Conservation (phyloP, 2,888 invertebrate genomes). For the Mesorhabditis spiculigera region DNA sequence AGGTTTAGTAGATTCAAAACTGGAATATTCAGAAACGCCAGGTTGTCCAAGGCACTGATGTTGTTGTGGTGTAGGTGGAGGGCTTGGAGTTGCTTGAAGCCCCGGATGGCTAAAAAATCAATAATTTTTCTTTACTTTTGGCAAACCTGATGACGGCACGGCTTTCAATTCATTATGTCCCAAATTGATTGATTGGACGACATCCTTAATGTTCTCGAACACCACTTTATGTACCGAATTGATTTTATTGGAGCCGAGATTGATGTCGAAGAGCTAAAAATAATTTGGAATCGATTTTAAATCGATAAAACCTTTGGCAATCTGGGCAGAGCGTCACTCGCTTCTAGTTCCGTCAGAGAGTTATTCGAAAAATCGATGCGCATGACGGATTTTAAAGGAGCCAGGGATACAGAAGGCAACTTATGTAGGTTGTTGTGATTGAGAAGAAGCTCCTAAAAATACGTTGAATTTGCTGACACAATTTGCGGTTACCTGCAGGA, state of each 20-base stretch:
- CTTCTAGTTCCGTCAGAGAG: conserved; percentile 44
- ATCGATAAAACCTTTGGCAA: conserved; percentile 45
- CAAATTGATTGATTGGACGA: conserved; percentile 55
- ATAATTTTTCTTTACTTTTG: conserved; percentile 6
- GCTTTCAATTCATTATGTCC: conserved; percentile 50
- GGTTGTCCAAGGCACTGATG: conserved; percentile 45
- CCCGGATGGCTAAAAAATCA: conserved; percentile 47
- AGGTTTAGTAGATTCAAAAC: conserved; percentile 48
- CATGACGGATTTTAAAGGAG: conserved; percentile 14
- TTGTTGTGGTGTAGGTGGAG: conserved; percentile 55
- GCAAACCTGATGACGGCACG: conserved; percentile 52
- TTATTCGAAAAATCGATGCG: conserved; percentile 56
- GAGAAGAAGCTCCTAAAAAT: conserved; percentile 34
- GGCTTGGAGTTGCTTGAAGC: conserved; percentile 55
- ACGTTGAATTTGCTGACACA: conserved; percentile 21
- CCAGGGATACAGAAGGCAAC: conserved; percentile 42
- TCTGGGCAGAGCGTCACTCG: conserved; percentile 41
- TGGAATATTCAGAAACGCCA: conserved; percentile 49
- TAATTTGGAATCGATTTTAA: not conserved
- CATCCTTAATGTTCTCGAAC: conserved; percentile 53
- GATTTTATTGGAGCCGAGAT: conserved; percentile 55
- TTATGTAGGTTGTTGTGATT: conserved; percentile 21
- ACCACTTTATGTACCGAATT: conserved; percentile 45
- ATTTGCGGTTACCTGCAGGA: conserved; percentile 32
- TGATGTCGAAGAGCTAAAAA: conserved; percentile 54